Conservation (phyloP, 2,888 invertebrate species). For the Oscheius myriophilus region DNA sequence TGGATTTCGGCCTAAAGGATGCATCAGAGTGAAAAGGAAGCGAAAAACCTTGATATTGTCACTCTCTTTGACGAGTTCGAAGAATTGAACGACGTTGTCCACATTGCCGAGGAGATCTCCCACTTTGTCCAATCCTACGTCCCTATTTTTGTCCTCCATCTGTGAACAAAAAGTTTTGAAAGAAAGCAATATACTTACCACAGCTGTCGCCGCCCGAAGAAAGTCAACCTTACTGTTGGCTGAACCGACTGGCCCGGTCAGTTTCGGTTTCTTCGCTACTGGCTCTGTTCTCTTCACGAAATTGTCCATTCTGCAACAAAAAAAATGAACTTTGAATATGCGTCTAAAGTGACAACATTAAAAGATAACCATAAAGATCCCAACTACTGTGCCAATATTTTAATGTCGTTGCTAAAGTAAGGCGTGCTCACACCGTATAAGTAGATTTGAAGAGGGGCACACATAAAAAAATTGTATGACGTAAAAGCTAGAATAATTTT, state of each 20-base stretch:
- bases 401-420: too few species aligned
- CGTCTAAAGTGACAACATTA: too few species aligned
- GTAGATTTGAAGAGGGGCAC: too few species aligned
- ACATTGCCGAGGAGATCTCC: constrained; percentile 24
- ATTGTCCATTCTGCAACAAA: background rate
- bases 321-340: too few species aligned
- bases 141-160: background rate
- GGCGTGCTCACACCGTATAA: too few species aligned
- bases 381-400: too few species aligned
- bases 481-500: too few species aligned
- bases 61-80: constrained; percentile 32
- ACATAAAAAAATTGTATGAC: too few species aligned
- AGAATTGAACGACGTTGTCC: constrained; percentile 33
- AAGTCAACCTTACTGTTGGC: background rate
- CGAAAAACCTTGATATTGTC: constrained; percentile 34
- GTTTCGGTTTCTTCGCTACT: background rate
- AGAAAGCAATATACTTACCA: background rate
- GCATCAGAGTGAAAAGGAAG: background rate
- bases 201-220: background rate
- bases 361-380: too few species aligned
- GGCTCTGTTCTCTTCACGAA: background rate
- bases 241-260: too few species aligned
- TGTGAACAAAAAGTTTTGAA: background rate
- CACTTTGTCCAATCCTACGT: background rate
- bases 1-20: constrained; percentile 34